Base-by-base conservation (phyloP, 2,113 vertebrate species). In the Electrona antarctica region DNA sequence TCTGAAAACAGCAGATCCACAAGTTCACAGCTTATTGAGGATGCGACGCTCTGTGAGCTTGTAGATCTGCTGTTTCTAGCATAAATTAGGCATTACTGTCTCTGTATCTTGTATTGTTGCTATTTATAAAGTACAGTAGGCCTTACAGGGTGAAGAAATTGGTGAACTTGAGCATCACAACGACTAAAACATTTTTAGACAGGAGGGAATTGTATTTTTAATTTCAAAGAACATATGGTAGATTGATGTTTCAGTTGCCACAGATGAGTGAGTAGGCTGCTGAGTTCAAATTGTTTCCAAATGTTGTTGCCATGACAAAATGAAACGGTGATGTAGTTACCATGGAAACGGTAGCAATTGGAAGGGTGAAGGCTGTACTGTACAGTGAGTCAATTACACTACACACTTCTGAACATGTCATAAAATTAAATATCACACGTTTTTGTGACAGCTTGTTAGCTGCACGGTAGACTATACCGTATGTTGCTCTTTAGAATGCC, bases 241-340 rank as follows among this genome's bases (percentile, higher is more conserved):
- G 15, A 57, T 21, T 7, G 14, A 15, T 4, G 55, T n/a, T 54
- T 12, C 13, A 33, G 59, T 47, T 46, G 60, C 13, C 41, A 9
- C 8, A 14, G 13, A 8, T 4, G 41, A 2, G 33, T 41, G 33
- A 41, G 33, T 41, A 41, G 33, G 33, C 33, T 41, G 33, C 33
- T 6, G 33, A 41, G 33, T 41, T 41, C 33, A 41, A 41, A 41
- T n/a, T 59, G 15, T 51, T 48, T 71, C 33, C 69, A 54, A 13
- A 69, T 64, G 58, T 10, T 65, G 85, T 85, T 87, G 82, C 82
- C 76, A 87, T 81, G 80, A 79, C 80, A 74, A 80, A 78, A 49
- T 4, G 48, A 46, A 51, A 49, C 56, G 58, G 48, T 60, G 74
- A 77, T 68, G 75, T 66, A 67, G 82, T 87, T 84, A 50, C 82